A percentile compares a stretch with the other conserved stretches of the same genome.
Conservation (phyloP, 1,140 invertebrate genomes). For the Brachionus manjavacas region DNA sequence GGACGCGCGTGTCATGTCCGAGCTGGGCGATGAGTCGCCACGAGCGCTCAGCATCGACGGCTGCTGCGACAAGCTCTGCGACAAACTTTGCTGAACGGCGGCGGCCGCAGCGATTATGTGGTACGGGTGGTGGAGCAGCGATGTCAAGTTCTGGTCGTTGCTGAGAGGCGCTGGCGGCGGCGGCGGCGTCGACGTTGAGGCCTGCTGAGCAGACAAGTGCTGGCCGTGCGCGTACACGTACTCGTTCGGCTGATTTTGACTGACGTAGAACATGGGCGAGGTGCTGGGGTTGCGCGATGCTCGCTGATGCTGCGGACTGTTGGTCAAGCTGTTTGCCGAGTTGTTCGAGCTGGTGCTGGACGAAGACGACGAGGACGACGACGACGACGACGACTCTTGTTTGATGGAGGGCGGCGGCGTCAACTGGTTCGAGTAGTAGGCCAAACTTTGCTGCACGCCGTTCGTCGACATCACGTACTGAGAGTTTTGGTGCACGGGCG, state of each 20-base stretch:
- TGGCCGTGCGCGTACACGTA: neutral
- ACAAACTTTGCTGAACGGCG: slow-evolving; percentile 18
- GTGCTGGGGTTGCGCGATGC: neutral
- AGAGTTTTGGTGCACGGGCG: neutral
- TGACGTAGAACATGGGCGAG: neutral
- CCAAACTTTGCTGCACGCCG: too few species aligned
- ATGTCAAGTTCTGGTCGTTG: slow-evolving; percentile 24
- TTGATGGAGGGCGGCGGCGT: slow-evolving; percentile 37
- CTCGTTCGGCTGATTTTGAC: neutral
- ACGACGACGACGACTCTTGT: slow-evolving; percentile 22
- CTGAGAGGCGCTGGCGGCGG: neutral
- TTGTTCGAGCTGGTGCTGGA: slow-evolving; percentile 4
- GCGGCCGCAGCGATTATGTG: slow-evolving; percentile 34
- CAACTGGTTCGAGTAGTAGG: slow-evolving; percentile 37
- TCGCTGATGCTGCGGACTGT: slow-evolving; percentile 27
- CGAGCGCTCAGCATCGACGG: neutral
- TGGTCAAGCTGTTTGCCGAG: slow-evolving; percentile 16
- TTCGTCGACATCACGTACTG: neutral
- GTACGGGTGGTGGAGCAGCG: slow-evolving; percentile 23
- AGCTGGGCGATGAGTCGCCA: neutral
- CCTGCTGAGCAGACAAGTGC: neutral
- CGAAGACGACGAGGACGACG: neutral
- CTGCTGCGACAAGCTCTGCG: neutral
- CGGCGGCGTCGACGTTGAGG: neutral
- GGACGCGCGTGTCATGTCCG: neutral